Evolutionary conservation across 2,797 vertebrate genomes (phyloP), one percentile per base, ranked within the genome.

Genomic region (Chloroceryle inda): DNA sequence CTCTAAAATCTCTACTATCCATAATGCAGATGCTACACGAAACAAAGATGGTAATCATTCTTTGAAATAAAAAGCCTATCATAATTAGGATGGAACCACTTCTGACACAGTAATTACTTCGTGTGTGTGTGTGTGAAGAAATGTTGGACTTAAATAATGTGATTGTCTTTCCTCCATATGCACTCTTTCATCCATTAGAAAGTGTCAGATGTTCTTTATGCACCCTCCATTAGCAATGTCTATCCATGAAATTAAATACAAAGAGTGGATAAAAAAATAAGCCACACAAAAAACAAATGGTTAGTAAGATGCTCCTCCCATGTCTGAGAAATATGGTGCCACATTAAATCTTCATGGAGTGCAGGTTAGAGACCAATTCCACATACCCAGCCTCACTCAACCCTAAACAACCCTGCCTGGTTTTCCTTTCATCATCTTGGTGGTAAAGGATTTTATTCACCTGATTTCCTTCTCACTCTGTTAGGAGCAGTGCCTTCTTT

Each of bases 381-480:
- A 88, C 0, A 0, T 31, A 7, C 14, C 19, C 38, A 68, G 18
- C 11, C 31, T 79, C 64, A 61, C 15, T 17, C 26, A 50, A 26
- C 4, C 10, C 33, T 58, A 27, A 89, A 68, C 5, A 74, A 11
- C 5, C 10, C 45, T 69, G 27, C 6, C 35, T 53, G 15, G 5
- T 92, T 89, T 93, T 29, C 14, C 10, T 79, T 67, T 68, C 18
- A 3, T 62, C 49, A 38, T 52, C 55, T 73, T 47, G 23, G 35
- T 21, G 9, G 3, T 76, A 79, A 75, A 71, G 18, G 10, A 76
- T 6, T 62, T 91, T 66, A 94, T 71, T 98, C 90, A 99, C 99
- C 99, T 55, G 98, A 99, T 97, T 99, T 99, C 92, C 99, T 98
- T 88, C 99, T 99, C 79, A 98, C 98, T 96, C 99, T 98, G 19